These are phyloP conservation scores for Agapornis roseicollis DNA, from an alignment of 2,113 vertebrate species.

Conservation along the genomic window DNA sequence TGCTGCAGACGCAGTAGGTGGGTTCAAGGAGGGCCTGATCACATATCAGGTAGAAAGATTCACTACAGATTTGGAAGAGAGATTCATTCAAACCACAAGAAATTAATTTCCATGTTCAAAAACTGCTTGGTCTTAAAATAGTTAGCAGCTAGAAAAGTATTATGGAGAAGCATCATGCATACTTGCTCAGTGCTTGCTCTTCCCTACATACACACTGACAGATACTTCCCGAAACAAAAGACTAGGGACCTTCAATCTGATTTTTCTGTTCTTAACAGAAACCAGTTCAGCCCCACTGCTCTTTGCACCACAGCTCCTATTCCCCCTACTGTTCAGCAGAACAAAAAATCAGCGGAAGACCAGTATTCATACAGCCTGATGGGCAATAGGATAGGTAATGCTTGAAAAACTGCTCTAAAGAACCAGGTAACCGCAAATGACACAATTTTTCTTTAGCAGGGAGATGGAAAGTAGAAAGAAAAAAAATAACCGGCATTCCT, in stretches of 20 bases:
- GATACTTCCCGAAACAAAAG: not conserved
- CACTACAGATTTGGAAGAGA: not conserved
- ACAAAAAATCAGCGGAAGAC: not conserved
- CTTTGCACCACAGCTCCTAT: not conserved
- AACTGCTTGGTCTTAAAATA: not conserved
- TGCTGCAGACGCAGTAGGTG: fast-evolving
- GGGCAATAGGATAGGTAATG: not conserved
- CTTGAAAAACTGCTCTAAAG: not conserved
- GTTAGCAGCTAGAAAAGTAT: not conserved
- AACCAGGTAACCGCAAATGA: not conserved
- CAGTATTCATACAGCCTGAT: not conserved
- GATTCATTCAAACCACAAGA: not conserved
- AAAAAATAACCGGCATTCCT: not conserved
- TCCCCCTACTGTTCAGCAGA: not conserved
- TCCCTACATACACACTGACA: not conserved
- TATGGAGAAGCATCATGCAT: not conserved
- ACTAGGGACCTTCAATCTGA: not conserved
- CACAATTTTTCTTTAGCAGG: not conserved
- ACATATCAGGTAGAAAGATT: not conserved
- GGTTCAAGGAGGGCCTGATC: not conserved
- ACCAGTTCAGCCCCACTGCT: not conserved
- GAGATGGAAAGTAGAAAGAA: not conserved
- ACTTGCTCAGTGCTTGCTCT: not conserved
- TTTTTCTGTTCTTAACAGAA: not conserved
- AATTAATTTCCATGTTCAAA: not conserved